A percentile compares a stretch with the other conserved stretches of the same genome.
Evolutionary conservation across 2,888 invertebrate species (phyloP).

Genomic region (Argynnis bischoffii): DNA sequence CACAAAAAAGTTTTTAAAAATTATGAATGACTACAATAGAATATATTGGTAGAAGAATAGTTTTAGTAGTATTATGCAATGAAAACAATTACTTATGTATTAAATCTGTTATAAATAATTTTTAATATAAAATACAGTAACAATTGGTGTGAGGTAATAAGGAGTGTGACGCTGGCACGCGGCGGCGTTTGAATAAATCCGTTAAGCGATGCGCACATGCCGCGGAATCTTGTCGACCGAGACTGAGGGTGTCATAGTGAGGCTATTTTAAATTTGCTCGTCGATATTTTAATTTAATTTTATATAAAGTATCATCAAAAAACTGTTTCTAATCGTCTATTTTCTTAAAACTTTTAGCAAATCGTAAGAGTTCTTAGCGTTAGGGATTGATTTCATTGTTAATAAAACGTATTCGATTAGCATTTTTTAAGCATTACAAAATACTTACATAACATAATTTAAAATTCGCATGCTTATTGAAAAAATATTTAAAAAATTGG

Average conservation of each 20-base stretch:
- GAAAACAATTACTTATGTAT: neutral
- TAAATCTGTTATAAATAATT: neutral
- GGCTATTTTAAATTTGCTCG: conserved; percentile 17
- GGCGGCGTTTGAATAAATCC: conserved; percentile 75
- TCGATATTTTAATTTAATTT: conserved; percentile 5
- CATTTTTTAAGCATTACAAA: too few relatives aligned
- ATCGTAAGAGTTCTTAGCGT: too few relatives aligned
- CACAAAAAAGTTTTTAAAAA: too few relatives aligned
- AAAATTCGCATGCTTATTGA: too few relatives aligned
- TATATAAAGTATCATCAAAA: neutral
- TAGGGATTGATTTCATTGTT: too few relatives aligned
- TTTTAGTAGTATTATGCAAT: neutral
- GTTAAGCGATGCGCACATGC: conserved; percentile 74
- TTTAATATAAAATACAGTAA: conserved; percentile 27
- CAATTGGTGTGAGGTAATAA: conserved; percentile 32
- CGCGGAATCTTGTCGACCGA: conserved; percentile 71
- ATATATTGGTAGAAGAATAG: too few relatives aligned
- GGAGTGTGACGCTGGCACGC: conserved; percentile 50
- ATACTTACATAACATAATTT: too few relatives aligned
- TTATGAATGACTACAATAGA: too few relatives aligned
- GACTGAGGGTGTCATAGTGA: conserved; percentile 61
- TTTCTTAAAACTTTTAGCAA: too few relatives aligned
- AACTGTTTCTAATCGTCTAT: too few relatives aligned
- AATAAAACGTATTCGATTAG: too few relatives aligned
- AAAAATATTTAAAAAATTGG: too few relatives aligned